Conservation (phyloP, 2,113 vertebrate genomes). For the Lipotes vexillifer region DNA sequence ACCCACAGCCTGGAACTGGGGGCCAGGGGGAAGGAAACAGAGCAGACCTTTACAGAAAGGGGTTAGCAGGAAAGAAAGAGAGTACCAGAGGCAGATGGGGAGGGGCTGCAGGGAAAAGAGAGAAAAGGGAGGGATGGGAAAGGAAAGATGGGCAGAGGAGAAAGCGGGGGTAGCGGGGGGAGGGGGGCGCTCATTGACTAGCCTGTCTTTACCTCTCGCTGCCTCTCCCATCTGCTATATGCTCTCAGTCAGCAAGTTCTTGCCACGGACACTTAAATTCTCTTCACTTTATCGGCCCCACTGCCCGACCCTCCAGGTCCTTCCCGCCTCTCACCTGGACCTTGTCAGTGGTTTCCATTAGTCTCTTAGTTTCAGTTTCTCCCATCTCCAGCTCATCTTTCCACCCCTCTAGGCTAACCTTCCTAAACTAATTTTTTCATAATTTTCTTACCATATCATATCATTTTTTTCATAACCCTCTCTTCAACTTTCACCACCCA, state of each 20-base stretch:
- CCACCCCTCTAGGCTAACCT: not conserved
- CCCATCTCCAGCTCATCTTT: not conserved
- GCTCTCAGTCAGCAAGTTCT: not conserved
- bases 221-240: not conserved
- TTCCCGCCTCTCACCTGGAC: not conserved
- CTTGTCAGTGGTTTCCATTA: not conserved
- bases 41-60: not conserved
- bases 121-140: not conserved
- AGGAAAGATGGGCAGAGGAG: rapidly evolving
- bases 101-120: not conserved
- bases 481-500: not conserved
- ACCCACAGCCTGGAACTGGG: not conserved
- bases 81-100: not conserved
- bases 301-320: not conserved
- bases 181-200: rapidly evolving
- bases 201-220: not conserved
- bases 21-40: not conserved
- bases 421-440: not conserved
- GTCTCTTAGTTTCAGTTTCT: not conserved
- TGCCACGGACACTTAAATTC: not conserved
- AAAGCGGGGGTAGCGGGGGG: rapidly evolving
- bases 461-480: not conserved
- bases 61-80: not conserved
- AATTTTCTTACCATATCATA: not conserved
- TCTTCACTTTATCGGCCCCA: not conserved